Base-by-base conservation (phyloP, 2,113 vertebrate species). In the Tragulus kanchil region DNA sequence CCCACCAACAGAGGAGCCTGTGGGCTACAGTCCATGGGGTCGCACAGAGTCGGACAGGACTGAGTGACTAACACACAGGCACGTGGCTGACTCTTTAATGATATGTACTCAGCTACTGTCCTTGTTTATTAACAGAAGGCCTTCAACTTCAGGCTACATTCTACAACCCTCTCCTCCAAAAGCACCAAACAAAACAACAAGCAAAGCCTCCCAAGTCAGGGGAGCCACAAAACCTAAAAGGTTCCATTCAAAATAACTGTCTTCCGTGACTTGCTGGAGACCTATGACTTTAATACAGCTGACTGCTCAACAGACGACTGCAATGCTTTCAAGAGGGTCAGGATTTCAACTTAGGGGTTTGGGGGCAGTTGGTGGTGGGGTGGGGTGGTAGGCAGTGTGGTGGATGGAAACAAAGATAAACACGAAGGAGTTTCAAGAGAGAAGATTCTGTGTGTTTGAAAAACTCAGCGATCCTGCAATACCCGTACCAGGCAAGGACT, bases 191-290 rank as follows among this genome's bases (percentile, higher is more conserved):
- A 77, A 89, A 83, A 67, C 31, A 65, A 65, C 23, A 59, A 86
- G 16, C 10, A 52, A 89, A 84, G 13, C 61, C 82, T n/a, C n/a
- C n/a, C n/a, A n/a, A n/a, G n/a, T n/a, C n/a, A n/a, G n/a, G n/a
- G n/a, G n/a, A n/a, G n/a, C n/a, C n/a, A n/a, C n/a, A n/a, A n/a
- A n/a, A n/a, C n/a, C n/a, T n/a, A n/a, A n/a, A n/a, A n/a, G n/a
- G n/a, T 93, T 90, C 91, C 83, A 93, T 77, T 93, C 58, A 81
- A 97, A 96, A 50, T 26, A 95, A 81, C 82, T 78, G 77, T 58
- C 21, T 56, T 69, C 17, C 52, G 31, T 36, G 42, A 85, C 61
- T 69, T 36, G 5, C 5, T 15, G 28, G 54, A 89, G 77, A n/a
- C 42, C 15, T 6, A 8, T 21, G 15, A 42, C 61, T 82, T 12